Evolutionary conservation across 2,113 vertebrate species (phyloP), one percentile per base, ranked within the genome.

Genomic region (Xiphophorus hellerii): DNA sequence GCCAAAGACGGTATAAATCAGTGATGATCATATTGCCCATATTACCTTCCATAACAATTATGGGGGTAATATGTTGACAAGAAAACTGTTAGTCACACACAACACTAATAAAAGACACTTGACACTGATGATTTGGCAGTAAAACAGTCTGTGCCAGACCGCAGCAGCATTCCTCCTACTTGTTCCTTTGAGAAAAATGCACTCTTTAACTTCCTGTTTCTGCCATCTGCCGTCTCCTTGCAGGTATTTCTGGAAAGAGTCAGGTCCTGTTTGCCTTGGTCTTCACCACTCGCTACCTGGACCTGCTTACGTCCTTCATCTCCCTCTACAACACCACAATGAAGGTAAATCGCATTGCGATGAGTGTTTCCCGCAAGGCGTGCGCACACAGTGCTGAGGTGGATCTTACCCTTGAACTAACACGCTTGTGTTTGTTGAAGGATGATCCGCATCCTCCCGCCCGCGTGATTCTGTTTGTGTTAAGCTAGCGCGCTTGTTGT

Each of bases 241-340:
- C 76, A 99, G 98, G 98, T 91, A 99, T 99, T 91, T 99, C 98
- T 84, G 98, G 98, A 69, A 99, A 99, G 94, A 99, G 98, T 91
- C 98, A 99, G 94, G 93, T 99, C 88, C 95, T 99, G 73, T 99
- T 99, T 93, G 97, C 96, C 85, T 87, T 99, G 94, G 96, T 99
- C 86, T 99, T 99, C 93, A 98, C 97, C 76, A 99, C 97, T 66
- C 97, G 98, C 75, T 99, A 99, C 92, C 94, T 99, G 96, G 98
- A 99, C 92, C 95, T 99, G 87, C 97, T 99, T 90, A 99, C 97
- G 66, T 95, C 97, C 58, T 99, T 97, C 94, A 99, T 99, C 93
- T 99, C 98, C 62, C 92, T 99, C 77, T 99, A 99, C 94, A 99
- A 99, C 92, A 98, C 97, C 82, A 94, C 92, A 91, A 99, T 99